Evolutionary conservation across 1,140 invertebrate genomes (phyloP).

Genomic region (Aphelinus atriplicis): DNA sequence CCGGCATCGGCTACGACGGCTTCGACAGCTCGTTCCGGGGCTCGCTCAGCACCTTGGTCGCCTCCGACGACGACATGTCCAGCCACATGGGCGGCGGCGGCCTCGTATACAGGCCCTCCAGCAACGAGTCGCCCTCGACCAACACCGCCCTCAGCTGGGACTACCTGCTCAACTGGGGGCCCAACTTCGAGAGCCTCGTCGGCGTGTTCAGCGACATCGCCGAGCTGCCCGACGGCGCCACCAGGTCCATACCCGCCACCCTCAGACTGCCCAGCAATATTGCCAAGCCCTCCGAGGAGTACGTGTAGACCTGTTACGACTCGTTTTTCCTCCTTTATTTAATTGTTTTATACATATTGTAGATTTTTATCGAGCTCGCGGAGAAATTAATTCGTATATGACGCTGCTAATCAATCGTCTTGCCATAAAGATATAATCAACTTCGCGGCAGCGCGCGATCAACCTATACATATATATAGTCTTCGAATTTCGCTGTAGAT

Average conservation of each 20-base stretch:
- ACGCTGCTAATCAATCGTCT: neutral
- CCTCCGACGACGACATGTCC: constrained; percentile 89
- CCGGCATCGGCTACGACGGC: constrained; percentile 83
- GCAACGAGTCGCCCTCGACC: constrained; percentile 77
- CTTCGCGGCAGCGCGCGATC: too few species aligned
- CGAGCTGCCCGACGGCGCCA: constrained; percentile 85
- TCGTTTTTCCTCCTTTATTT: too few species aligned
- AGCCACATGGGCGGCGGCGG: constrained; percentile 72
- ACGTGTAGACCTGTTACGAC: constrained; percentile 67
- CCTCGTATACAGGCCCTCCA: constrained; percentile 77
- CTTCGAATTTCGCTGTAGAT: constrained; percentile 41
- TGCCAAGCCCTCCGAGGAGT: constrained; percentile 82
- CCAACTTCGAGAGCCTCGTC: constrained; percentile 93
- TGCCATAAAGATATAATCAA: neutral
- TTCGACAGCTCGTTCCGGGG: constrained; percentile 94
- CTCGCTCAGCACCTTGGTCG: constrained; percentile 90
- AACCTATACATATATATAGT: neutral
- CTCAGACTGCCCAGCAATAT: constrained; percentile 74
- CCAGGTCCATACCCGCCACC: constrained; percentile 69
- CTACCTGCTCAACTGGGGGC: constrained; percentile 94
- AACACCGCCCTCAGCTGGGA: constrained; percentile 86
- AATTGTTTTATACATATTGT: too few species aligned
- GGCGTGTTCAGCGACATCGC: constrained; percentile 97
- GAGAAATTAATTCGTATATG: too few species aligned
- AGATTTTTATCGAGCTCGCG: too few species aligned